These are phyloP conservation scores for Phyllopteryx taeniolatus DNA, from an alignment of 2,113 vertebrate genomes.

Conservation along the genomic window DNA sequence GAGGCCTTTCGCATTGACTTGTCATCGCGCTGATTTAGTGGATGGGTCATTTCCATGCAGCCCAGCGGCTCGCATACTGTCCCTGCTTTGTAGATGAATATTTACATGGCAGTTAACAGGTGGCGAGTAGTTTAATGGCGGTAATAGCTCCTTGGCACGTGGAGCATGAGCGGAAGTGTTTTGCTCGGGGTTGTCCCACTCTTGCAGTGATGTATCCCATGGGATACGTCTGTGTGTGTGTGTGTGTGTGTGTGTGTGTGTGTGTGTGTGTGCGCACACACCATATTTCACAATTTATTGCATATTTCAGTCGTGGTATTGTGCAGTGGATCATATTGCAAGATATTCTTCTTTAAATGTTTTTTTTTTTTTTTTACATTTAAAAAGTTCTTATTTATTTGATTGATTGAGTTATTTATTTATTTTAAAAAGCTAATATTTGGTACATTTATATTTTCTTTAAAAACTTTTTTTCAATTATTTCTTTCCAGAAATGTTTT, in stretches of 20 bases:
- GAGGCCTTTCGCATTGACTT: constrained; percentile 74
- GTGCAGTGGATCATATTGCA: neutral
- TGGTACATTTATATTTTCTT: too few relatives aligned
- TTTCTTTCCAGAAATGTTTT: neutral
- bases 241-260: neutral
- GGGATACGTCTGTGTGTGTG: constrained; percentile 19
- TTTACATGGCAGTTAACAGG: constrained; percentile 99
- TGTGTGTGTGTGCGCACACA: constrained; percentile 11
- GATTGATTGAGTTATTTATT: too few relatives aligned
- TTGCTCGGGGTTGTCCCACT: constrained; percentile 32
- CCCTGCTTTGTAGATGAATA: constrained; percentile 88
- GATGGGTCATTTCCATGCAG: constrained; percentile 74
- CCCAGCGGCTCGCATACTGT: constrained; percentile 79
- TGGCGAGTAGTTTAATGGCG: constrained; percentile 94
- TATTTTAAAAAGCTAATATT: neutral
- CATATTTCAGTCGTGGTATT: neutral
- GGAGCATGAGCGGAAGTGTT: constrained; percentile 79
- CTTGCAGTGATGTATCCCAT: constrained; percentile 36
- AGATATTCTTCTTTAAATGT: neutral
- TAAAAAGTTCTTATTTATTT: too few relatives aligned
- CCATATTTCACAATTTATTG: constrained; percentile 2
- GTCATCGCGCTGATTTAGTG: constrained; percentile 88
- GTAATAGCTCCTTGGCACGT: constrained; percentile 89
- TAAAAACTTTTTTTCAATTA: too few relatives aligned
- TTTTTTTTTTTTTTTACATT: neutral